phyloP scores from a whole-genome alignment of 1,140 invertebrate species.

The Trypoxylus dichotomus region DNA sequence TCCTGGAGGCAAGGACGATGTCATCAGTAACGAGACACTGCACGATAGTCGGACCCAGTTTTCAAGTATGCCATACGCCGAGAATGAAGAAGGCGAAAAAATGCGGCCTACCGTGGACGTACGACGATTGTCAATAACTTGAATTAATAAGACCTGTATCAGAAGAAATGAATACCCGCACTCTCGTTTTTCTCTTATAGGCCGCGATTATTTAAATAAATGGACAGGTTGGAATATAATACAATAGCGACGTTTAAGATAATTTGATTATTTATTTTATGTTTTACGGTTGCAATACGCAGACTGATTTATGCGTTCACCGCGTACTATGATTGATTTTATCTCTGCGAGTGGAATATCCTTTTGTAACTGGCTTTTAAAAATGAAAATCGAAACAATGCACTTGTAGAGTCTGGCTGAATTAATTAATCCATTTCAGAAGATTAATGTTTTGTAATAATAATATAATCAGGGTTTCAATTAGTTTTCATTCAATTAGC shows the following conservation, averaged over 20 bases:
- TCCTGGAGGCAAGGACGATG: background rate
- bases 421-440: background rate
- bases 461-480: no score
- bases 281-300: background rate
- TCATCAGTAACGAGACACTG: background rate
- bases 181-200: background rate
- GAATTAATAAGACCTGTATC: background rate
- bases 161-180: background rate
- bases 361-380: background rate
- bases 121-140: slow-evolving; percentile 2
- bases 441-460: no score
- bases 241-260: background rate
- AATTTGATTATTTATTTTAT: background rate
- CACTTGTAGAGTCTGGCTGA: background rate
- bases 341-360: background rate
- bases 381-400: background rate
- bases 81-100: background rate
- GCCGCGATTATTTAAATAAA: background rate
- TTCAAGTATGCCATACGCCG: background rate
- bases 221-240: background rate
- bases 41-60: background rate
- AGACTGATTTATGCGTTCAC: background rate
- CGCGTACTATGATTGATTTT: background rate
- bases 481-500: no score
- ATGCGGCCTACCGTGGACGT: background rate